Evolutionary conservation across 2,888 invertebrate genomes (phyloP).

Genomic region (Strigamia crassipes): DNA sequence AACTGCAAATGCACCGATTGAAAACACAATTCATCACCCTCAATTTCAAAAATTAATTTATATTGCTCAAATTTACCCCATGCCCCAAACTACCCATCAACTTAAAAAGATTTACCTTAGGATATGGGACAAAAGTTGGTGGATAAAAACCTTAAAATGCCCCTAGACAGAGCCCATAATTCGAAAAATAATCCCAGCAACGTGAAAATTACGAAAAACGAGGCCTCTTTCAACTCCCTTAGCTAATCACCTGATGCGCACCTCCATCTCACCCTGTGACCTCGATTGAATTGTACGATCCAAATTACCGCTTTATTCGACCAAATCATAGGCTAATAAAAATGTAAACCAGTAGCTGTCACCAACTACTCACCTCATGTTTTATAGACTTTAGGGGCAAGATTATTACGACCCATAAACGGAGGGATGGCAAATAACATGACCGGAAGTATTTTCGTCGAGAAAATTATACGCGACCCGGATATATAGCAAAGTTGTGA

Average conservation of each 20-base stretch:
- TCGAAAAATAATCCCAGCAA: too few species aligned
- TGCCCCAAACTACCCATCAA: background rate
- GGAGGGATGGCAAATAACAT: conserved; percentile 7
- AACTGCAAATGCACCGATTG: background rate
- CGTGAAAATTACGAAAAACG: background rate
- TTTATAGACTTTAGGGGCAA: conserved; percentile 18
- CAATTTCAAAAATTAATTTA: background rate
- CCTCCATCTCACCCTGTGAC: background rate
- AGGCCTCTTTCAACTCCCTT: background rate
- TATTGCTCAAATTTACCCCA: background rate
- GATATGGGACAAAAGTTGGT: background rate
- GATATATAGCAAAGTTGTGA: background rate
- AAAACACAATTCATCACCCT: background rate
- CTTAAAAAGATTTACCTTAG: background rate
- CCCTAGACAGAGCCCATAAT: background rate
- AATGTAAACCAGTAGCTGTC: conserved; percentile 11
- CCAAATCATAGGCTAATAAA: conserved; percentile 22
- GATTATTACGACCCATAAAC: conserved; percentile 13
- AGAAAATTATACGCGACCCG: background rate
- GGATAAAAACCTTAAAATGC: background rate
- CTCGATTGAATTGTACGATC: background rate
- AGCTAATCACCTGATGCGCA: background rate
- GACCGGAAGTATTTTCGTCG: conserved; percentile 12
- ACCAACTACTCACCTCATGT: conserved; percentile 27
- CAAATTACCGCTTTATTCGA: conserved; percentile 6